These are phyloP conservation scores for Ephestia elutella DNA, from an alignment of 1,140 invertebrate genomes.

Conservation along the genomic window DNA sequence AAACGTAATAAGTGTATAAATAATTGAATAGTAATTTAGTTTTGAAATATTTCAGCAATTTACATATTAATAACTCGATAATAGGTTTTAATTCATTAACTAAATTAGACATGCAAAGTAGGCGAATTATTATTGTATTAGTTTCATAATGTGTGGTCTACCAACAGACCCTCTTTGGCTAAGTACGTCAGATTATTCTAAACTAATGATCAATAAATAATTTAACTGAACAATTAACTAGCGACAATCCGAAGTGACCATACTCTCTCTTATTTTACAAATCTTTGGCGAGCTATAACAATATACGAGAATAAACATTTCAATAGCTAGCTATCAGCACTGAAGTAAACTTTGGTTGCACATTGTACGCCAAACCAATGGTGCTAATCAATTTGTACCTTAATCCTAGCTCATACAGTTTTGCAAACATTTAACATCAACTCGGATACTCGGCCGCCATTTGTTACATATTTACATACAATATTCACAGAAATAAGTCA, in stretches of 20 bases:
- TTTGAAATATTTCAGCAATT: slow-evolving; percentile 72
- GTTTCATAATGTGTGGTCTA: slow-evolving; percentile 49
- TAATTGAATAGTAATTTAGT: slow-evolving; percentile 75
- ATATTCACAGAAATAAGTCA: too few relatives aligned
- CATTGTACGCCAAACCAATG: slow-evolving; percentile 6
- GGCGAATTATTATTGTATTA: slow-evolving; percentile 70
- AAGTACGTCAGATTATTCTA: slow-evolving; percentile 29
- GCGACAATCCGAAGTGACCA: slow-evolving; percentile 51
- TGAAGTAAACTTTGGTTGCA: slow-evolving; percentile 22
- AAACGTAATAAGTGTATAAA: slow-evolving; percentile 77
- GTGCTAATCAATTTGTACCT: slow-evolving; percentile 2
- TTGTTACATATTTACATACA: neutral
- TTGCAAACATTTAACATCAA: slow-evolving; percentile 3
- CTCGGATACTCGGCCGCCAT: slow-evolving; percentile 2
- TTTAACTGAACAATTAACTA: slow-evolving; percentile 42
- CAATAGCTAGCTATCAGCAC: slow-evolving; percentile 62
- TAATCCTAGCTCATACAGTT: slow-evolving; percentile 1
- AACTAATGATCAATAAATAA: slow-evolving; percentile 29
- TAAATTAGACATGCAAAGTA: slow-evolving; percentile 70
- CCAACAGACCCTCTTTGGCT: slow-evolving; percentile 45
- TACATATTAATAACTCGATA: slow-evolving; percentile 67
- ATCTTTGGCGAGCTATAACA: slow-evolving; percentile 70
- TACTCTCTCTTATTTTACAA: slow-evolving; percentile 61
- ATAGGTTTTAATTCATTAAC: slow-evolving; percentile 65
- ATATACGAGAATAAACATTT: slow-evolving; percentile 62